phyloP scores from a whole-genome alignment of 2,797 vertebrate species.

The Bufotes viridis region DNA sequence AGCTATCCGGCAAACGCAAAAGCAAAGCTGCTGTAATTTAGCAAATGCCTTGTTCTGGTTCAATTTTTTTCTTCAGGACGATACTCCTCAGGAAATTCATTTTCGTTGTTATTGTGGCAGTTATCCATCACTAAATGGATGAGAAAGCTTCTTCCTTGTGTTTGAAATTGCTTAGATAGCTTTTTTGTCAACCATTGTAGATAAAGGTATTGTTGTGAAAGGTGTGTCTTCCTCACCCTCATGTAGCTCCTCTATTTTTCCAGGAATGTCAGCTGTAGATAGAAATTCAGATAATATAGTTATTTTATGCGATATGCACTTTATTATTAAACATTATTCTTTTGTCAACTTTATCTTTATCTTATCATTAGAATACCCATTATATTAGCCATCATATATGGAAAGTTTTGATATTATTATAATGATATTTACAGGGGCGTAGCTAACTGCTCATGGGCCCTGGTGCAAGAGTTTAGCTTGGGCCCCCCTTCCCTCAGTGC shows the following conservation, averaged over 20 bases:
- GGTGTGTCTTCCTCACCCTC: not conserved
- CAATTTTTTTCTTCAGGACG: not conserved
- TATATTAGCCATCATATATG: not conserved
- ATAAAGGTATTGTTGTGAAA: not conserved
- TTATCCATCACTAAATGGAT: not conserved
- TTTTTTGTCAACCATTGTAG: conserved; percentile 11
- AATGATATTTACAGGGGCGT: too few relatives aligned
- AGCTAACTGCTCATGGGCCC: too few relatives aligned
- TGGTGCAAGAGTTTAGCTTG: too few relatives aligned
- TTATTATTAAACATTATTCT: not conserved
- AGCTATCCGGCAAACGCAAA: not conserved
- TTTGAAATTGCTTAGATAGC: not conserved
- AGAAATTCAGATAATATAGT: conserved; percentile 18
- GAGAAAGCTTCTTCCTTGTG: not conserved
- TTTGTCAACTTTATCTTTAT: not conserved
- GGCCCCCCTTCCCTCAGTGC: too few relatives aligned
- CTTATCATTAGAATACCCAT: too few relatives aligned
- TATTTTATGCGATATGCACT: not conserved
- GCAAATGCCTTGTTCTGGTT: conserved; percentile 2
- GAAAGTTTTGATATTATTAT: not conserved
- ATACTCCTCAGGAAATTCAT: not conserved
- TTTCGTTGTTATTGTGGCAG: not conserved
- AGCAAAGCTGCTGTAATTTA: not conserved
- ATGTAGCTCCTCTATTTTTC: not conserved
- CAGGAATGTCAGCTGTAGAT: conserved; percentile 36